Base-by-base conservation (phyloP, 2,797 vertebrate species). In the Myiothlypis chrysogaster region DNA sequence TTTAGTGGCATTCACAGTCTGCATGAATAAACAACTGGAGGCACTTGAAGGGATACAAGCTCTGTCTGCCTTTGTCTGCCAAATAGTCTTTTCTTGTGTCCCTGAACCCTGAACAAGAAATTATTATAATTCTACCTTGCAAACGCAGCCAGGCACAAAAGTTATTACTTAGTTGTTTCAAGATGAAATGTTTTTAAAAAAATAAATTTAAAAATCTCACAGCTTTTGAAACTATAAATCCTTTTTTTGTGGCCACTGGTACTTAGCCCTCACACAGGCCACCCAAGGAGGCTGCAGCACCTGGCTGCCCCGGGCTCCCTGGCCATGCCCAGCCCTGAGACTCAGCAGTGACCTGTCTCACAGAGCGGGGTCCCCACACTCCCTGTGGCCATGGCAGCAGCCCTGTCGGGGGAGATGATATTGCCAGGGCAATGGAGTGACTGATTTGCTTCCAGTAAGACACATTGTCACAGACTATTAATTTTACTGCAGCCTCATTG, bases 401-500 rank as follows among this genome's bases (percentile, higher is more conserved):
- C 41, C 15, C 34, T 47, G 50, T 39, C 3, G 1, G 15, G 35
- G 73, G 28, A 14, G 47, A 70, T 68, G 68, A 8, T 8, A 16
- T 20, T 34, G 37, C 71, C 68, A 37, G 43, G 0, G 2, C 61
- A 34, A 4, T 6, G n/a, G 81, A 83, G 87, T 87, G 93, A 95
- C 90, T 83, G 91, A 95, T 96, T 91, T 94, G 92, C 89, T 96
- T 96, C 96, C 96, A 93, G 94, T 93, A 92, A 97, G 88, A 94
- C 46, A 84, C 71, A 21, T 63, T 90, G 97, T 97, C 97, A 98
- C 97, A 97, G 93, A 77, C 87, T 94, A 85, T 98, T 97, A 97
- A 97, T 97, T 98, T 98, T 93, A 98, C 95, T 86, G 96, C 93
- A 96, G 93, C 65, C 88, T 96, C 94, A 95, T 97, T 97, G 97